Percentiles rank a stretch among this genome's conserved stretches.
Evolutionary conservation across 2,888 invertebrate genomes (phyloP).

Genomic region (Mermis nigrescens): DNA sequence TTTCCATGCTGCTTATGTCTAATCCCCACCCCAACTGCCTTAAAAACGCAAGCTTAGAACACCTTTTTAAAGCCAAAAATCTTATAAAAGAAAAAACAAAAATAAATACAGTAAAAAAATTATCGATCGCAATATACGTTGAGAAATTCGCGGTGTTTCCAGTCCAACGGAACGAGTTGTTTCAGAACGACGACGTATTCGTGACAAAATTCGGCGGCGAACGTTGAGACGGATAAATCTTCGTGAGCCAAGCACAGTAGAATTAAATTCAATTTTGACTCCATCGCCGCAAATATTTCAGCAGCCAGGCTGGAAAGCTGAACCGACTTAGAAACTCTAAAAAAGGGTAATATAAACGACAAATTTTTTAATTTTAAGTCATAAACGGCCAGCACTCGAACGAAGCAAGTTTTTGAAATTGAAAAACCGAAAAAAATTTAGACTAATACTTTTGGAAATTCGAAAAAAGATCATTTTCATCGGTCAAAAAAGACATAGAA

Average conservation of each 20-base stretch:
- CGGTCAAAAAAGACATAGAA: too few relatives aligned
- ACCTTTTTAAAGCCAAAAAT: not conserved
- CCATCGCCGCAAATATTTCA: slow-evolving; percentile 28
- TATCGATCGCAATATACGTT: slow-evolving; percentile 21
- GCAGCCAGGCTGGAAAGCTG: slow-evolving; percentile 21
- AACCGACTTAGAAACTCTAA: slow-evolving; percentile 29
- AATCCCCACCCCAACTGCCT: too few relatives aligned
- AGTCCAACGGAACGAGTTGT: slow-evolving; percentile 28
- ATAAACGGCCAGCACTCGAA: too few relatives aligned
- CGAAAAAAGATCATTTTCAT: too few relatives aligned
- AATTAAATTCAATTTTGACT: slow-evolving; percentile 37
- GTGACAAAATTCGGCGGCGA: slow-evolving; percentile 37
- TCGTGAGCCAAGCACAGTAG: slow-evolving; percentile 37
- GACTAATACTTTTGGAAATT: too few relatives aligned
- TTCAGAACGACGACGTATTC: slow-evolving; percentile 39
- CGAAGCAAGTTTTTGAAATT: too few relatives aligned
- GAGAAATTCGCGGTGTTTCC: slow-evolving; percentile 32
- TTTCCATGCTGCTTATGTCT: too few relatives aligned
- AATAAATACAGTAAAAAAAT: not conserved
- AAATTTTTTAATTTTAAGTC: not conserved
- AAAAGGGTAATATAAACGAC: slow-evolving; percentile 2
- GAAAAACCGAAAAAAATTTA: too few relatives aligned
- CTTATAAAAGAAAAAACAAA: not conserved
- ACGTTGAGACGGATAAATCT: slow-evolving; percentile 40
- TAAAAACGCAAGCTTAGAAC: too few relatives aligned